A percentile compares a stretch with the other conserved stretches of the same genome.
phyloP scores from a whole-genome alignment of 1,140 invertebrate species.

The Drosophila nikananu region DNA sequence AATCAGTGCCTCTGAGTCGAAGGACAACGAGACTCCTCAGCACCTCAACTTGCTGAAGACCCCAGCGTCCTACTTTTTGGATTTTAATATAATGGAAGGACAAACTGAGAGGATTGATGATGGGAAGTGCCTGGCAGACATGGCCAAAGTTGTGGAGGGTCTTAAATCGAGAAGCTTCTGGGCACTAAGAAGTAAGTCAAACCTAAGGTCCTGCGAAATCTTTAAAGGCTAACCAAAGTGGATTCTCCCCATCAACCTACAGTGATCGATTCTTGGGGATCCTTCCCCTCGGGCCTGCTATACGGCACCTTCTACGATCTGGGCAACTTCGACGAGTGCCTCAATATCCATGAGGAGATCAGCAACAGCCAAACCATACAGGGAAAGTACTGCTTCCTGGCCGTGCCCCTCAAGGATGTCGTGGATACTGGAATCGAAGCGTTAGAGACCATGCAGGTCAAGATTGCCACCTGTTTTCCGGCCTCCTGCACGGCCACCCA shows the following conservation, averaged over 20 bases:
- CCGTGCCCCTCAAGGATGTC: conserved; percentile 9
- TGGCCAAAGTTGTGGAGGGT: conserved; percentile 1
- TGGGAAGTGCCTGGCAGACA: conserved; percentile 9
- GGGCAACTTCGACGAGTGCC: conserved; percentile 63
- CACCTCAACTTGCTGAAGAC: conserved; percentile 2
- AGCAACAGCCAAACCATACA: conserved; percentile 16
- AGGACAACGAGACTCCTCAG: background rate
- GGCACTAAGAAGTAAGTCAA: conserved; percentile 34
- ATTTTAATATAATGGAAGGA: conserved; percentile 1
- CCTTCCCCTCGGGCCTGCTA: conserved; percentile 19
- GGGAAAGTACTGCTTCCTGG: conserved; percentile 51
- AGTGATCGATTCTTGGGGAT: conserved; percentile 71
- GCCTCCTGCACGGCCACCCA: conserved; percentile 18
- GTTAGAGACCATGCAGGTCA: conserved; percentile 5
- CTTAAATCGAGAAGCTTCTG: background rate
- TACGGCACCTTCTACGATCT: conserved; percentile 38
- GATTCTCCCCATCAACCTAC: background rate
- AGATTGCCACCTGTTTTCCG: conserved; percentile 29
- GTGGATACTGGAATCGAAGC: background rate
- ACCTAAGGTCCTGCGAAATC: accelerated
- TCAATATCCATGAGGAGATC: conserved; percentile 24
- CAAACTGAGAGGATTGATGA: background rate
- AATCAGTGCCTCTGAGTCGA: background rate
- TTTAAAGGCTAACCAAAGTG: background rate
- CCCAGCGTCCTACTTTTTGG: background rate